Evolutionary conservation across 2,797 vertebrate genomes (phyloP), one percentile per base, ranked within the genome.

Genomic region (Anguilla obscura): DNA sequence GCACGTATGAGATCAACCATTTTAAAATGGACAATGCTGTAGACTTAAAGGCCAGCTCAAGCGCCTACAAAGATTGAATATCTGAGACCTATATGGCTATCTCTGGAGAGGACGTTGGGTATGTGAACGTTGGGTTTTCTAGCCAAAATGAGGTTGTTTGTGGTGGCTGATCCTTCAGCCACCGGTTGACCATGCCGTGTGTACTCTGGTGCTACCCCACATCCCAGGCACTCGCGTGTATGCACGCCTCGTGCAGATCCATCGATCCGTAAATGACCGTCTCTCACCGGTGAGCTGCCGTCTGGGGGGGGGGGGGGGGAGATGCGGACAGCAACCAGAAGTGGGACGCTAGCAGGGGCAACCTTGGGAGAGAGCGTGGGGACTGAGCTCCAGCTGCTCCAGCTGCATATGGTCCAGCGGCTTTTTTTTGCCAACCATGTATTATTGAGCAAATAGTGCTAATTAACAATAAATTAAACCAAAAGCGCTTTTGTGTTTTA

Each of bases 381-480:
- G 24, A 74, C 69, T 12, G n/a, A 36, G 12, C 24, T 10, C 45
- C 33, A n/a, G 3, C 1, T 2, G 50, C 8, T 0, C 83, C 74
- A 58, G 48, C 86, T 87, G 84, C 8, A 82, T 45, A 69, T n/a
- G 48, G 58, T 40, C 45, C 45, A 50, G 1, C 16, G 21, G 79
- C 8, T 6, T 27, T 45, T 45, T 40, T 91, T 90, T 89, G 82
- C 66, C 83, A 76, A 86, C 69, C 12, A 1, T 40, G 12, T 52
- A 85, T 90, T 90, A 82, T 88, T 84, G 56, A 90, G 87, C 89
- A 89, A 92, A 92, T 90, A 86, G 80, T 87, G 90, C 88, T 91
- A 92, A 92, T 91, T 91, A 91, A 88, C 89, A 54, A 85, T 27
- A 58, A 54, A 54, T 30, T 45, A 18, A 79, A 36, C 36, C 1